phyloP scores from a whole-genome alignment of 2,113 vertebrate genomes.

The Cnemophilus loriae region DNA sequence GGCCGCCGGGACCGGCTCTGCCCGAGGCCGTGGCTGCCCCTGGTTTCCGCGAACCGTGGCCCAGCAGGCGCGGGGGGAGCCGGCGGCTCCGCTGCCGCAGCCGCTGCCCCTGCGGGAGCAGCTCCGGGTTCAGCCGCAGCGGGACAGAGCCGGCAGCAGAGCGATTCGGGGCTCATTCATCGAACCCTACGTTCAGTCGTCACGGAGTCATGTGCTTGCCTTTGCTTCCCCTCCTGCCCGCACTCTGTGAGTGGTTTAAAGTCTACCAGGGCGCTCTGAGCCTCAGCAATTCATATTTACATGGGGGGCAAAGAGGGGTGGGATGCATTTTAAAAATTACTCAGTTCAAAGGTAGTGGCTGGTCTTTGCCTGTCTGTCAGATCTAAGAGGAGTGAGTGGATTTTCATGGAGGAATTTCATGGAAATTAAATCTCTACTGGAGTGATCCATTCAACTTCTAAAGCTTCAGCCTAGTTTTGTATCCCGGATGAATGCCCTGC shows the following conservation, averaged over 20 bases:
- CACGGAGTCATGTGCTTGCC: background rate
- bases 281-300: background rate
- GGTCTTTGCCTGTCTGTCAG: constrained; percentile 27
- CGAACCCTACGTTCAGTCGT: background rate
- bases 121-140: background rate
- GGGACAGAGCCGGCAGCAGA: background rate
- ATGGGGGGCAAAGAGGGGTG: background rate
- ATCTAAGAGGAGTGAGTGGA: constrained; percentile 33
- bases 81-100: background rate
- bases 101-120: background rate
- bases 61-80: fast-evolving
- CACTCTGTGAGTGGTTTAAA: background rate
- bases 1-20: background rate
- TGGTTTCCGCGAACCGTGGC: fast-evolving
- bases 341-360: constrained; percentile 43
- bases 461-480: constrained; percentile 58
- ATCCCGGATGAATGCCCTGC: constrained; percentile 38
- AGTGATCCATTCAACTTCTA: constrained; percentile 34
- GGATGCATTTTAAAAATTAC: background rate
- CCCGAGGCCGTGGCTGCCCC: background rate
- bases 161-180: fast-evolving
- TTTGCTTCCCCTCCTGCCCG: background rate
- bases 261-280: background rate
- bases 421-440: constrained; percentile 62
- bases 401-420: constrained; percentile 61